phyloP scores from a whole-genome alignment of 2,797 vertebrate species.

The Cossypha niveicapilla region DNA sequence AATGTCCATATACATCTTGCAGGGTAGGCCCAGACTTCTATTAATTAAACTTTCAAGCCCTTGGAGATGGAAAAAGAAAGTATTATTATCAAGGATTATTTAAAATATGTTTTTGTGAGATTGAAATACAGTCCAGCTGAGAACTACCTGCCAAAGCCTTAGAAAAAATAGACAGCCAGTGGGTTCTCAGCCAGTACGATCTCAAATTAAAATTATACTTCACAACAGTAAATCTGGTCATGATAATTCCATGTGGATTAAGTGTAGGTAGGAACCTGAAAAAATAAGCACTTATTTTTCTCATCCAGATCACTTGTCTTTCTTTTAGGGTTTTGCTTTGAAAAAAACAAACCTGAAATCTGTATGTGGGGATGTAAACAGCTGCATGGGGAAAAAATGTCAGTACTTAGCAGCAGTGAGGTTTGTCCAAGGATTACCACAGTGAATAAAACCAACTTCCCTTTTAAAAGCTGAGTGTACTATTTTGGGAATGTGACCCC shows the following conservation, averaged over 20 bases:
- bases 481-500: slow-evolving; percentile 81
- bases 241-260: slow-evolving; percentile 58
- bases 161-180: slow-evolving; percentile 25
- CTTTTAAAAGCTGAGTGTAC: slow-evolving; percentile 67
- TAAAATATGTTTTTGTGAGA: neutral
- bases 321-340: slow-evolving; percentile 59
- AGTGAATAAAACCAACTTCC: slow-evolving; percentile 70
- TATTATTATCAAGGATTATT: slow-evolving; percentile 34
- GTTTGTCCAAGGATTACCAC: slow-evolving; percentile 78
- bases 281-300: slow-evolving; percentile 24
- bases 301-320: slow-evolving; percentile 37
- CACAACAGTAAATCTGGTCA: slow-evolving; percentile 44
- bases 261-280: slow-evolving; percentile 30
- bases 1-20: neutral
- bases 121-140: slow-evolving; percentile 31
- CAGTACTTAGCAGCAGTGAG: slow-evolving; percentile 71
- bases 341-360: slow-evolving; percentile 41
- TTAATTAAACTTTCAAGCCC: slow-evolving; percentile 45
- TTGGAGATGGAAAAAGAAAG: slow-evolving; percentile 12
- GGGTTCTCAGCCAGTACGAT: slow-evolving; percentile 9
- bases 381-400: slow-evolving; percentile 48
- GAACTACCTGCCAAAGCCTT: slow-evolving; percentile 24
- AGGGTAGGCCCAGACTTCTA: neutral
- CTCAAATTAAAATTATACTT: slow-evolving; percentile 65
- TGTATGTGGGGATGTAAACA: slow-evolving; percentile 61